Base-by-base conservation (phyloP, 2,113 vertebrate genomes). In the Myrmophylax atrothorax region DNA sequence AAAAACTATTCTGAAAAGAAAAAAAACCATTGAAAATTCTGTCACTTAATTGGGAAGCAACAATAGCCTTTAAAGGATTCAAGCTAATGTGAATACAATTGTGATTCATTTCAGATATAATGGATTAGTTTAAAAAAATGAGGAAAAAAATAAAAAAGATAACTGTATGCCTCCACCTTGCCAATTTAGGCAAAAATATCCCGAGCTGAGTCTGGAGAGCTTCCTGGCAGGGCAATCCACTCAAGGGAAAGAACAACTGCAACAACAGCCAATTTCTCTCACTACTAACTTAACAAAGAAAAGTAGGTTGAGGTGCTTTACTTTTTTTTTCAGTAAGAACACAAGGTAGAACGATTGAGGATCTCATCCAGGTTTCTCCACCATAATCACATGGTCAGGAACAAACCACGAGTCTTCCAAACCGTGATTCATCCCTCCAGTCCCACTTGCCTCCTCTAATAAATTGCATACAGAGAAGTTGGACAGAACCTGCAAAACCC, bases 161-260 rank as follows among this genome's bases (percentile, higher is more conserved):
- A 58, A 40, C 28, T 2, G 0, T 25, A 70, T 59, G 49, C 10
- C 42, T 91, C 29, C 47, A 86, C 62, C 40, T 70, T 90, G 76
- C 88, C 86, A 89, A 75, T 95, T 89, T 84, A 91, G 77, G 80
- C 62, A 75, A 89, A 94, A 89, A 81, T 59, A 86, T 49, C 68
- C 55, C 40, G 33, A 91, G 73, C 31, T 0, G 0, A 89, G 69
- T 47, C 86, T 91, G 64, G 29, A 94, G 55, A 83, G 82, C 63
- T 76, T 93, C 53, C 90, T 92, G 79, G 83, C 44, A 86, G 18
- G 16, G 38, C 58, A 85, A 75, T 50, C 29, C 56, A 91, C 46
- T 67, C 68, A 87, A 70, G 17, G 31, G 40, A 82, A 94, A 85
- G 80, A 90, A 94, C 31, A 66, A 78, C 6, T 4, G 1, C 44